phyloP scores from a whole-genome alignment of 2,888 invertebrate species.

The Ceramica pisi region DNA sequence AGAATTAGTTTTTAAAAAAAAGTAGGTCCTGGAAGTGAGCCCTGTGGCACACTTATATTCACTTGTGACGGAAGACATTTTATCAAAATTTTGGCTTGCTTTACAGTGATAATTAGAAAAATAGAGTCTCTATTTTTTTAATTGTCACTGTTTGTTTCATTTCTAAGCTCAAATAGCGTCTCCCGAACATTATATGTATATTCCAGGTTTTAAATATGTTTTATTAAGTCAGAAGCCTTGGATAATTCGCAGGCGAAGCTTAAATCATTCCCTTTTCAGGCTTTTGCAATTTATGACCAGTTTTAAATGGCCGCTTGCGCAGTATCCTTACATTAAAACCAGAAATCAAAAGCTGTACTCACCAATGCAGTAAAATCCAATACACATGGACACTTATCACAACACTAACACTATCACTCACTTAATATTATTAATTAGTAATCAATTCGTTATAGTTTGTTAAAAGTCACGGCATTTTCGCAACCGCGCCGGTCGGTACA shows the following conservation, averaged over 20 bases:
- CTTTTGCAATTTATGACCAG: neutral
- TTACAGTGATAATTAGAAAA: neutral
- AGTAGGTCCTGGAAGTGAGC: neutral
- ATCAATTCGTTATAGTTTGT: constrained; percentile 60
- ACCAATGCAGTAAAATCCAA: constrained; percentile 58
- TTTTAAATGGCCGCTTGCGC: constrained; percentile 3
- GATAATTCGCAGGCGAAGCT: neutral
- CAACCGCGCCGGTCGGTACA: constrained; percentile 42
- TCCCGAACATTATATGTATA: neutral
- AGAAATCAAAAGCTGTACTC: constrained; percentile 40
- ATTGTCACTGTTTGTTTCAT: too few species aligned
- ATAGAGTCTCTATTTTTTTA: too few species aligned
- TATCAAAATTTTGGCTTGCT: too few species aligned
- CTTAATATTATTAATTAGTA: constrained; percentile 60
- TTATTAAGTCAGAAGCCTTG: constrained; percentile 12
- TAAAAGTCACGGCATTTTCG: constrained; percentile 59
- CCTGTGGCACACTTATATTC: constrained; percentile 13
- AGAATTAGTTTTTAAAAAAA: neutral
- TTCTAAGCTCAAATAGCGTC: neutral
- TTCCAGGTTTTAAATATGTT: neutral
- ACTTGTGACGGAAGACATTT: neutral
- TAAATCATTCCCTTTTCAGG: neutral
- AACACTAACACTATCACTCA: constrained; percentile 63
- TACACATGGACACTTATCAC: constrained; percentile 61
- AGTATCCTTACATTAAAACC: neutral